Evolutionary conservation across 2,888 invertebrate species (phyloP).

Genomic region (Serrognathus titanus): DNA sequence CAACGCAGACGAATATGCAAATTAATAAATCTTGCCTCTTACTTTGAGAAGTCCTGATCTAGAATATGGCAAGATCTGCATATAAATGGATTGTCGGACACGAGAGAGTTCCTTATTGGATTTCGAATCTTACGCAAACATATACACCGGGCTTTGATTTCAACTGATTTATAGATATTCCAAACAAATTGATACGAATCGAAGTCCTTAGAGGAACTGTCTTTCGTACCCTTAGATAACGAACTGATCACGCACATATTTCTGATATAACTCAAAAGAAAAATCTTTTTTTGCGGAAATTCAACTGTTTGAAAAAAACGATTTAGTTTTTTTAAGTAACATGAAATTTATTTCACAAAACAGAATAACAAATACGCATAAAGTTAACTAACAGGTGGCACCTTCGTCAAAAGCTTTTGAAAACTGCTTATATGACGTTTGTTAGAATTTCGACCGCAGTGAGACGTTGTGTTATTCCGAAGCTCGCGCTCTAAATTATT

Average conservation of each 20-base stretch:
- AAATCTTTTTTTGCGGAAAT: too few species aligned
- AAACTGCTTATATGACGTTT: not conserved
- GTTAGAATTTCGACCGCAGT: not conserved
- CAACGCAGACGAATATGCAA: slow-evolving; percentile 43
- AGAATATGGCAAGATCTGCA: slow-evolving; percentile 42
- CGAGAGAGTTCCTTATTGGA: slow-evolving; percentile 25
- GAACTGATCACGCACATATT: too few species aligned
- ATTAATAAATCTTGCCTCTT: slow-evolving; percentile 48
- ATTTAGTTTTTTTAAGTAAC: too few species aligned
- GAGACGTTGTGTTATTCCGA: not conserved
- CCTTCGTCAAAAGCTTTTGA: slow-evolving; percentile 10
- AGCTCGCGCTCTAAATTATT: not conserved
- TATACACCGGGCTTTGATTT: slow-evolving; percentile 4
- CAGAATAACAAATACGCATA: too few species aligned
- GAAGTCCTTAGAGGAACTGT: too few species aligned
- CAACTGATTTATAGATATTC: too few species aligned
- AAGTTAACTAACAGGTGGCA: slow-evolving; percentile 6
- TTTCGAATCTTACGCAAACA: slow-evolving; percentile 16
- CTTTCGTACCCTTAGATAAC: too few species aligned
- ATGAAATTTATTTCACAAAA: too few species aligned
- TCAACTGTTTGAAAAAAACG: too few species aligned
- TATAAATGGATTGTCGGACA: slow-evolving; percentile 44
- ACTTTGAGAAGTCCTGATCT: slow-evolving; percentile 41
- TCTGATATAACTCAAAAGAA: too few species aligned
- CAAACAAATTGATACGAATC: too few species aligned